Evolutionary conservation across 2,113 vertebrate species (phyloP).

Genomic region (Lophura nycthemera): DNA sequence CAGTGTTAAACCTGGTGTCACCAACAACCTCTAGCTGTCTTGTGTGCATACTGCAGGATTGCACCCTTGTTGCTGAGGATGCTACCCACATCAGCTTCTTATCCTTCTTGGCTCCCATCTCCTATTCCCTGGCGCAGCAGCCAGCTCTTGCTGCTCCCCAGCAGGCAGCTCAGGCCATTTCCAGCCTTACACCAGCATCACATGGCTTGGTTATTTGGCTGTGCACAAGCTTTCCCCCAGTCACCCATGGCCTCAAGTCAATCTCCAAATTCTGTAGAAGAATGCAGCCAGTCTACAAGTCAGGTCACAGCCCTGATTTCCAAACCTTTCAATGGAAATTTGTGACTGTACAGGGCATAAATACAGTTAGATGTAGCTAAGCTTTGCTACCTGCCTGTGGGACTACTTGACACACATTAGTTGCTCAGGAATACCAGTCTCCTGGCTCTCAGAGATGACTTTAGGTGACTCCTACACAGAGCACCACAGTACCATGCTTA

Average conservation of each 20-base stretch:
- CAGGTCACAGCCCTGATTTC: not conserved
- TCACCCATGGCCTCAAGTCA: not conserved
- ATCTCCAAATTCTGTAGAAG: not conserved
- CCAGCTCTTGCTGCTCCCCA: not conserved
- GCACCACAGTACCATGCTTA: not conserved
- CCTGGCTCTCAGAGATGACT: not conserved
- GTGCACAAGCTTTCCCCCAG: not conserved
- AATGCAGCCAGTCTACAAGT: not conserved
- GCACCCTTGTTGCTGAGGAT: not conserved
- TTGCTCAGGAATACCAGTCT: not conserved
- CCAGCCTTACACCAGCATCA: not conserved
- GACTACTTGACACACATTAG: not conserved
- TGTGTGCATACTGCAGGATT: not conserved
- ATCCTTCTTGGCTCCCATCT: not conserved
- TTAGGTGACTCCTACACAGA: not conserved
- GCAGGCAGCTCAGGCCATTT: not conserved
- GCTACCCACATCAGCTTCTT: not conserved
- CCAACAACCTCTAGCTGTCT: not conserved
- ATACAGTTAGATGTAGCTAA: not conserved
- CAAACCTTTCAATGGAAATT: not conserved
- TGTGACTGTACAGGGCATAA: not conserved
- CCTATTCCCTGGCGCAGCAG: not conserved
- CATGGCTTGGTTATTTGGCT: not conserved
- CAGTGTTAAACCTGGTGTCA: not conserved
- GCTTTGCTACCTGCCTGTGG: not conserved